A percentile compares a stretch with the other conserved stretches of the same genome.
These are phyloP conservation scores for Xylota sylvarum DNA, from an alignment of 2,888 invertebrate species.

Conservation along the genomic window DNA sequence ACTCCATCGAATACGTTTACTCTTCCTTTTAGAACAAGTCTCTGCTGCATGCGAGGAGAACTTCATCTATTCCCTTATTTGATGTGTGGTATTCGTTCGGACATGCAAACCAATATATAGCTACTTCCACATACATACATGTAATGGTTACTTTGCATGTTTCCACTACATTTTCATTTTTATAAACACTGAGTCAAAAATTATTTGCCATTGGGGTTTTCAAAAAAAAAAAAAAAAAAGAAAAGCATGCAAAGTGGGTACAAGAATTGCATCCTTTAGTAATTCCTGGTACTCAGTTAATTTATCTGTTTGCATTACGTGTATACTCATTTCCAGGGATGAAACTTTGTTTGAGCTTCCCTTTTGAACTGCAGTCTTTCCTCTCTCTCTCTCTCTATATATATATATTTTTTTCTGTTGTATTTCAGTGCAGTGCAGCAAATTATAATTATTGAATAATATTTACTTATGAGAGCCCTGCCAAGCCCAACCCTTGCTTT, in stretches of 20 bases:
- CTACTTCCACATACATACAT: too few species aligned
- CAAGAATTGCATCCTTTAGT: neutral
- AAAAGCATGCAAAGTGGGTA: neutral
- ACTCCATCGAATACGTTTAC: too few species aligned
- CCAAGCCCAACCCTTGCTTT: neutral
- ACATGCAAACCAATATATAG: too few species aligned
- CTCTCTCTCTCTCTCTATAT: too few species aligned
- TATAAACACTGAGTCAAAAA: too few species aligned
- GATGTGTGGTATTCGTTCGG: too few species aligned
- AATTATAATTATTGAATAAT: constrained; percentile 66
- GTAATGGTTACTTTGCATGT: too few species aligned
- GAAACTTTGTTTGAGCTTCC: neutral
- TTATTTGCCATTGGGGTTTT: too few species aligned
- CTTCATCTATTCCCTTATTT: too few species aligned
- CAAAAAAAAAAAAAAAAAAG: neutral
- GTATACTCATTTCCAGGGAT: constrained; percentile 1
- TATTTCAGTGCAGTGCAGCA: constrained; percentile 6
- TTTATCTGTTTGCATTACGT: constrained; percentile 25
- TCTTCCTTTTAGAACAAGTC: too few species aligned
- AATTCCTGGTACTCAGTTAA: constrained; percentile 26
- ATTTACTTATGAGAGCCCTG: constrained; percentile 36
- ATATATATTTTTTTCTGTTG: neutral
- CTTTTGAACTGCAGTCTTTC: neutral
- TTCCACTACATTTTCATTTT: too few species aligned
- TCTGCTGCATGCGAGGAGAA: too few species aligned